Evolutionary conservation across 2,888 invertebrate genomes (phyloP), one percentile per base, ranked within the genome.

Genomic region (Troides helena): DNA sequence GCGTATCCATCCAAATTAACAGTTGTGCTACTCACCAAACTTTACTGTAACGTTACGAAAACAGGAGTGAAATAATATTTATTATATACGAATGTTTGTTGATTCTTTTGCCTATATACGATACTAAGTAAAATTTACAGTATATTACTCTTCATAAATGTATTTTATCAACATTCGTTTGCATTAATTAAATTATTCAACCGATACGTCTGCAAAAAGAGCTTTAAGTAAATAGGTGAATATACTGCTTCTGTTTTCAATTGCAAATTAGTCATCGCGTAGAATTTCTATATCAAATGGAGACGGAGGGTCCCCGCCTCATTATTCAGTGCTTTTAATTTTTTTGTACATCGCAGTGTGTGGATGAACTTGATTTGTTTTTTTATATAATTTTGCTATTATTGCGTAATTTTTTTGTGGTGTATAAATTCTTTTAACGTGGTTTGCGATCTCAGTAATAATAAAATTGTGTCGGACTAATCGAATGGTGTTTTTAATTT

Each of bases 381-480:
- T 23, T 56, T 56, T 67, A 21, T 12, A n/a, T 30, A 53, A 56
- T 57, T 23, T 64, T 63, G 10, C 36, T 59, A 23, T 25, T 59
- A 59, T 67, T 56, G 71, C 74, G 75, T 79, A 76, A 77, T 79
- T 76, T 80, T 75, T 75, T 81, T 83, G 74, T 80, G 77, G 82
- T 86, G 84, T 84, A 78, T 82, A 81, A 82, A 79, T 85, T 85
- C 85, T 84, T 85, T 85, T 72, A 82, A 87, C 85, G 86, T 87
- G 81, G 83, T 79, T 88, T 88, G 90, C 90, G 92, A 92, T 91
- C 92, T 91, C 92, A 90, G 81, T 86, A 82, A 83, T 77, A 79
- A 62, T 70, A 66, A 66, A 66, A 21, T 66, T 65, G 43, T 61
- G 57, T 60, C 64, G 60, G 53, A 60, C 53, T 53, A 61, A 50